Evolutionary conservation across 2,113 vertebrate species (phyloP), one percentile per base, ranked within the genome.

Genomic region (Syrrhaptes paradoxus): DNA sequence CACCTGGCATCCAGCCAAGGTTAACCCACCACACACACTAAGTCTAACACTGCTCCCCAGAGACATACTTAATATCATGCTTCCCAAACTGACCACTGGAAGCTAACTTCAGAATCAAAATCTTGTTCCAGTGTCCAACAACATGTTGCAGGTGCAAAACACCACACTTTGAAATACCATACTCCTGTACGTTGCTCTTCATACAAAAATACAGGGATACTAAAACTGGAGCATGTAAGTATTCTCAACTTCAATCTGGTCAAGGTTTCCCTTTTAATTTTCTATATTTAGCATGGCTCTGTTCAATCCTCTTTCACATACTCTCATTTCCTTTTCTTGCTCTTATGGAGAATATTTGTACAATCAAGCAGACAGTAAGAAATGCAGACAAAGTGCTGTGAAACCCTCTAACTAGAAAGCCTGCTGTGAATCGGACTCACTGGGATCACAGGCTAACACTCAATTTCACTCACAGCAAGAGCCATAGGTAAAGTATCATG

Each of bases 401-500:
- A 91, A 87, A 62, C 49, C 29, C 31, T 59, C 54, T 61, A 51
- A 74, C 63, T 63, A 28, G 68, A 81, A 85, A 67, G 28, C 73
- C 41, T 32, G n/a, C 54, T 75, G 65, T 58, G 87, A 75, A 21
- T 62, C 52, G 46, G 58, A 29, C 31, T 54, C 41, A 16, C 1
- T 2, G 43, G 80, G 76, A 88, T 67, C 79, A 75, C 25, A 61
- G 11, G 46, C 54, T 63, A 72, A 75, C 51, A 32, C 74, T 90
- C 87, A 63, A n/a, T 80, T 92, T 54, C 54, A 32, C 89, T 86
- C 93, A 67, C 57, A 76, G 72, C 32, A 78, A 80, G 67, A 89
- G 77, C 65, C 34, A 46, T 0, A 82, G 68, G 48, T 88, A 87
- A 86, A 87, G 41, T 31, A 88, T 43, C 22, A 25, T 2, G 0